Percentiles rank a stretch among this genome's conserved stretches.
Conservation (phyloP, 2,888 invertebrate species). For the Macaria notata region DNA sequence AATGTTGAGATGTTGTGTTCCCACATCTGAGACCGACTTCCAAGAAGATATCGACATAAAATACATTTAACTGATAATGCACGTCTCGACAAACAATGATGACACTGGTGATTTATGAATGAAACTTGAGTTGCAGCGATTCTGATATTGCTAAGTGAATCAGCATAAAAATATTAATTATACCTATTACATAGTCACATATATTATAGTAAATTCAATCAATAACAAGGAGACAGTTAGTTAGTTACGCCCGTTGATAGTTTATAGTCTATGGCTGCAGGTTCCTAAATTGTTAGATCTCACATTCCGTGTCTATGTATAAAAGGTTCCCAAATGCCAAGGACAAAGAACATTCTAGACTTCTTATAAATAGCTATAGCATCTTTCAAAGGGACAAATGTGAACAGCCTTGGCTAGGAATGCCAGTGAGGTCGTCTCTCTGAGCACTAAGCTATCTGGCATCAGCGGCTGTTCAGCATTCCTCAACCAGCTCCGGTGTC, state of each 20-base stretch:
- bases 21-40: constrained; percentile 33
- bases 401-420: constrained; percentile 59
- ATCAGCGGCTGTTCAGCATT: constrained; percentile 71
- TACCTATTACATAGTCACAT: not conserved
- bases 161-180: constrained; percentile 1
- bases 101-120: constrained; percentile 32
- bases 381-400: too few species aligned
- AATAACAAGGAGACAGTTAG: too few species aligned
- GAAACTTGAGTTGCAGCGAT: constrained; percentile 27
- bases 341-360: too few species aligned
- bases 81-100: constrained; percentile 28
- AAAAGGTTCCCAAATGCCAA: too few species aligned
- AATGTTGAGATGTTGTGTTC: constrained; percentile 41
- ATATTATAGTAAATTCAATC: too few species aligned
- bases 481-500: constrained; percentile 67
- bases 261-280: too few species aligned
- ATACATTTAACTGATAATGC: constrained; percentile 28
- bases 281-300: too few species aligned
- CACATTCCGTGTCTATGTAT: too few species aligned
- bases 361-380: too few species aligned
- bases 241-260: too few species aligned
- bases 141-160: constrained; percentile 5
- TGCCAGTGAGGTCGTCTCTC: constrained; percentile 51
- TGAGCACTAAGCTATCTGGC: constrained; percentile 71
- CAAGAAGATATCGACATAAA: constrained; percentile 26